phyloP scores from a whole-genome alignment of 2,888 invertebrate species.

The Cancer borealis region DNA sequence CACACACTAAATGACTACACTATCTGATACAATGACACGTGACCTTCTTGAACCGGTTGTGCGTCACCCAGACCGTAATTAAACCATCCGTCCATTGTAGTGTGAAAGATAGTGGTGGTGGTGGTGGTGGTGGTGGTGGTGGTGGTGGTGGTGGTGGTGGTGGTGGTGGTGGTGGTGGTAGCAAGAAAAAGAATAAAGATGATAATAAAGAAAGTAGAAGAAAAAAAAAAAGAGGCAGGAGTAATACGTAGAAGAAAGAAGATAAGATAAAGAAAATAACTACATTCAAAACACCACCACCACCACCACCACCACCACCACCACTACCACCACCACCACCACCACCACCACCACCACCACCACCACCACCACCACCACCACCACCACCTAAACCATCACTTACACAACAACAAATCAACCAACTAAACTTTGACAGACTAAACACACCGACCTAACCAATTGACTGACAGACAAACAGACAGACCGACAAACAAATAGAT shows the following conservation, averaged over 20 bases:
- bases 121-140: neutral
- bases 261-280: neutral
- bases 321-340: neutral
- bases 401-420: neutral
- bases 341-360: neutral
- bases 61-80: too few relatives aligned
- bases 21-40: too few relatives aligned
- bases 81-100: too few relatives aligned
- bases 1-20: too few relatives aligned
- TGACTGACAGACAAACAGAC: neutral
- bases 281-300: neutral
- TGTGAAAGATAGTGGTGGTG: neutral
- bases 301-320: neutral
- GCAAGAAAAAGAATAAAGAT: too few relatives aligned
- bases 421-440: neutral
- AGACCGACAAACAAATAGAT: neutral
- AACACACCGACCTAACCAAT: neutral
- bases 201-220: too few relatives aligned
- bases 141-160: neutral
- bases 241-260: neutral
- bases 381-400: neutral
- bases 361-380: neutral
- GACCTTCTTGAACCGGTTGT: too few relatives aligned
- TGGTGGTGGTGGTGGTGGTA: neutral
- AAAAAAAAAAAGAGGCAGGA: too few relatives aligned